Evolutionary conservation across 2,797 vertebrate species (phyloP).

Genomic region (Spondyliosoma cantharus): DNA sequence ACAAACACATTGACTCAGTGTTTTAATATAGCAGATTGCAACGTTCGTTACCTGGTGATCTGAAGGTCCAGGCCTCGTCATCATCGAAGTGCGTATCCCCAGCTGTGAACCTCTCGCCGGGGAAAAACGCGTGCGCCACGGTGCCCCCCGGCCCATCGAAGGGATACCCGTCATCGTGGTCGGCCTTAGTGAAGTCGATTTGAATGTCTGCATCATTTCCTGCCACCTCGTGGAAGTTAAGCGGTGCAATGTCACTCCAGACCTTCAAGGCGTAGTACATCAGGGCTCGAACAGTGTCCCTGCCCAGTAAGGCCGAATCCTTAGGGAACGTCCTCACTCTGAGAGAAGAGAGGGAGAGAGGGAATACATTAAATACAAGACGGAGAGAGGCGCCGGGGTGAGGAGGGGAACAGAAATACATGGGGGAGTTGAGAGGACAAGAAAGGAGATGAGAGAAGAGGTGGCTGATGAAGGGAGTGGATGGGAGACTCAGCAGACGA

Average conservation of each 20-base stretch:
- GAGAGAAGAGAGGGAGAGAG: constrained; percentile 10
- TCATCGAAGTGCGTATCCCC: constrained; percentile 97
- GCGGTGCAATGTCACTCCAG: constrained; percentile 94
- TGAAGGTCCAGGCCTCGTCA: constrained; percentile 96
- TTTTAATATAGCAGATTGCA: constrained; percentile 20
- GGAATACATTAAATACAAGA: constrained; percentile 2
- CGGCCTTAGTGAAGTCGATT: constrained; percentile 94
- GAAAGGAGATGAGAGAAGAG: constrained; percentile 13
- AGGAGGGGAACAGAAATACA: background rate
- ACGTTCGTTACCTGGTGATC: constrained; percentile 91
- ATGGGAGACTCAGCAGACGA: constrained; percentile 22
- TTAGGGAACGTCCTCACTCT: constrained; percentile 94
- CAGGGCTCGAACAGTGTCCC: constrained; percentile 93
- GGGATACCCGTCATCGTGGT: constrained; percentile 92
- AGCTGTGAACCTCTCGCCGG: constrained; percentile 89
- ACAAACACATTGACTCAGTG: background rate
- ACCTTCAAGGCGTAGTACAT: constrained; percentile 98
- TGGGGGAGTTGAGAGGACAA: constrained; percentile 5
- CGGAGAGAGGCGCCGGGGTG: background rate
- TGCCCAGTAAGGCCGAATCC: constrained; percentile 89
- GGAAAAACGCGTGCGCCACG: constrained; percentile 96
- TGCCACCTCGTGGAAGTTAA: constrained; percentile 96
- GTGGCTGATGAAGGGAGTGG: constrained; percentile 67
- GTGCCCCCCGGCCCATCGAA: constrained; percentile 95
- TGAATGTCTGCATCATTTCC: constrained; percentile 94